Conservation (phyloP, 2,113 vertebrate genomes). For the Burhinus bistriatus region DNA sequence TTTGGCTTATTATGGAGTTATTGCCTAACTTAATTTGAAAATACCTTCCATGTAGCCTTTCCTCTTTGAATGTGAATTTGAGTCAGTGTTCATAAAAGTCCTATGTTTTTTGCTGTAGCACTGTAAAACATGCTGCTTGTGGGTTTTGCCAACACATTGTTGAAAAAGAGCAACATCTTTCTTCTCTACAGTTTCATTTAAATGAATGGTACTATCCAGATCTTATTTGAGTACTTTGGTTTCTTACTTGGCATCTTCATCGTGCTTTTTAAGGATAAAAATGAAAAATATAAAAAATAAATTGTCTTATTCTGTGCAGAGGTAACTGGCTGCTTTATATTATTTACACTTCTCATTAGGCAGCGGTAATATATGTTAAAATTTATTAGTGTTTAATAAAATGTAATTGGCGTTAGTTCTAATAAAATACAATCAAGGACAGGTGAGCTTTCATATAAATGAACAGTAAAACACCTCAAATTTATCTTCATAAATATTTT, state of each 20-base stretch:
- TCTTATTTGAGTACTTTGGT: neutral
- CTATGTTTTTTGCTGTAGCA: neutral
- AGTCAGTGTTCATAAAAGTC: neutral
- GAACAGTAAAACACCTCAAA: neutral
- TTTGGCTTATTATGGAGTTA: neutral
- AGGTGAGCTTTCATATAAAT: neutral
- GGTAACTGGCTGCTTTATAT: neutral
- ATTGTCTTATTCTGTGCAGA: neutral
- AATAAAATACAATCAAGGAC: neutral
- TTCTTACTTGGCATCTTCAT: neutral
- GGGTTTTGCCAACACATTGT: neutral
- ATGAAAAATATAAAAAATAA: neutral
- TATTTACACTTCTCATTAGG: neutral
- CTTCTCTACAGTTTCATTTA: neutral
- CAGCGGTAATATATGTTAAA: neutral
- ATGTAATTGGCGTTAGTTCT: neutral
- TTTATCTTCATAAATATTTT: neutral
- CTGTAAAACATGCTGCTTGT: neutral
- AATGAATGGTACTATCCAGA: neutral
- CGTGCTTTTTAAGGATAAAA: neutral
- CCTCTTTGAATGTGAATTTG: neutral
- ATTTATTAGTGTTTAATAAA: constrained; percentile 20
- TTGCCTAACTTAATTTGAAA: neutral
- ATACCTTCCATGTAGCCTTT: neutral
- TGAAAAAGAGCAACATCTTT: neutral